phyloP scores from a whole-genome alignment of 2,888 invertebrate species.

The Phanerotoma sp. region DNA sequence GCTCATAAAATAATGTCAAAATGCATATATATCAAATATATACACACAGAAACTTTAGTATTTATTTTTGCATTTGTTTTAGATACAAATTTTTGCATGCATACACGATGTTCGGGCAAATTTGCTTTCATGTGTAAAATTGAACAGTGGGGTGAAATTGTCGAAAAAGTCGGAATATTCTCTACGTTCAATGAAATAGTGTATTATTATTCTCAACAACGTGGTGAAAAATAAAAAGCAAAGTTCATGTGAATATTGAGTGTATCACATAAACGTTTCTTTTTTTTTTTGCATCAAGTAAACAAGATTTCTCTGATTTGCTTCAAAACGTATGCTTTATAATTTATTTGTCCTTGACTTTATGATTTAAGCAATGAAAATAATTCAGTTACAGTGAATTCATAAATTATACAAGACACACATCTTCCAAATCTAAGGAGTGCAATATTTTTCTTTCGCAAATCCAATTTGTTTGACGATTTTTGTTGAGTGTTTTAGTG shows the following conservation, averaged over 20 bases:
- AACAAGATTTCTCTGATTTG: no score
- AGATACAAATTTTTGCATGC: slow-evolving; percentile 4
- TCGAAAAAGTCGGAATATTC: background rate
- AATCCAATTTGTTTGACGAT: slow-evolving; percentile 27
- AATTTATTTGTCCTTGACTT: no score
- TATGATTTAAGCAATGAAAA: no score
- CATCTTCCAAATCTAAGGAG: no score
- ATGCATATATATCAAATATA: background rate
- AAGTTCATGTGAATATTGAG: background rate
- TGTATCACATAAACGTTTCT: no score
- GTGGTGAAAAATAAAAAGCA: background rate
- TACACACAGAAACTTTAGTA: background rate
- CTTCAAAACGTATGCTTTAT: no score
- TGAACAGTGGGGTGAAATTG: slow-evolving; percentile 4
- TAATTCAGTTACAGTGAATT: no score
- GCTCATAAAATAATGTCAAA: background rate
- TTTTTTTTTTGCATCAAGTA: no score
- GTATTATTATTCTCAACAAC: background rate
- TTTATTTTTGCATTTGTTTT: background rate
- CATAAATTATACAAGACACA: no score
- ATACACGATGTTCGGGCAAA: background rate
- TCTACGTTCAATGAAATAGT: background rate
- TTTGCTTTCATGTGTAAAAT: background rate
- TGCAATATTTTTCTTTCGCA: slow-evolving; percentile 15
- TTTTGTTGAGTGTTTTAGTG: slow-evolving; percentile 20